Percentiles rank a stretch among this genome's conserved stretches.
Conservation (phyloP, 2,888 invertebrate genomes). For the Ditylenchus weischeri region DNA sequence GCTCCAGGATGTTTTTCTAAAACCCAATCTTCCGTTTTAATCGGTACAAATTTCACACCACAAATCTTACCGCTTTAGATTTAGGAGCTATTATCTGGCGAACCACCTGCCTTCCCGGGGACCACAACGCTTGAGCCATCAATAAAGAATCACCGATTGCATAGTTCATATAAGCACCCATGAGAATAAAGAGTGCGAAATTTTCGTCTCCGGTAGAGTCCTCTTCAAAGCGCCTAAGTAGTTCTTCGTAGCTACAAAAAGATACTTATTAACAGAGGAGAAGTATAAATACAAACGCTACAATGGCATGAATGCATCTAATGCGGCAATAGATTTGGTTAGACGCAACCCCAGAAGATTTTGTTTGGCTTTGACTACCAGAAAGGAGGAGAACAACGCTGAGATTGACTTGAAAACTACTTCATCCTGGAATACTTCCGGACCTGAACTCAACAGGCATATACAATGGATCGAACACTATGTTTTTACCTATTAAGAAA, state of each 20-base stretch:
- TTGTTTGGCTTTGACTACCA: conserved; percentile 33
- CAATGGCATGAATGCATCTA: conserved; percentile 55
- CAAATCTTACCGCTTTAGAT: conserved; percentile 10
- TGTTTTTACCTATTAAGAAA: conserved; percentile 41
- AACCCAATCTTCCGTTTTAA: conserved; percentile 9
- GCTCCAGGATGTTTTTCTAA: conserved; percentile 27
- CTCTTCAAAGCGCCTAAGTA: conserved; percentile 45
- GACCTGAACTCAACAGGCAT: conserved; percentile 26
- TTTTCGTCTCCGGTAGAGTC: conserved; percentile 40
- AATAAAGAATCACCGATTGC: conserved; percentile 29
- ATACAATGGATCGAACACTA: background rate
- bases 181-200: conserved; percentile 37
- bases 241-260: conserved; percentile 46
- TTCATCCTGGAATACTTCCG: conserved; percentile 43
- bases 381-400: conserved; percentile 36
- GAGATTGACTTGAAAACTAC: conserved; percentile 29
- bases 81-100: conserved; percentile 41
- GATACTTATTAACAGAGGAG: background rate
- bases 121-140: conserved; percentile 40
- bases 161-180: conserved; percentile 37
- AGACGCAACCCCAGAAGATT: conserved; percentile 39
- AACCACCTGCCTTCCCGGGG: conserved; percentile 37
- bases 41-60: background rate
- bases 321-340: conserved; percentile 39
- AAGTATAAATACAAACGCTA: conserved; percentile 22